phyloP scores from a whole-genome alignment of 2,797 vertebrate genomes.

The Muscicapa comitata region DNA sequence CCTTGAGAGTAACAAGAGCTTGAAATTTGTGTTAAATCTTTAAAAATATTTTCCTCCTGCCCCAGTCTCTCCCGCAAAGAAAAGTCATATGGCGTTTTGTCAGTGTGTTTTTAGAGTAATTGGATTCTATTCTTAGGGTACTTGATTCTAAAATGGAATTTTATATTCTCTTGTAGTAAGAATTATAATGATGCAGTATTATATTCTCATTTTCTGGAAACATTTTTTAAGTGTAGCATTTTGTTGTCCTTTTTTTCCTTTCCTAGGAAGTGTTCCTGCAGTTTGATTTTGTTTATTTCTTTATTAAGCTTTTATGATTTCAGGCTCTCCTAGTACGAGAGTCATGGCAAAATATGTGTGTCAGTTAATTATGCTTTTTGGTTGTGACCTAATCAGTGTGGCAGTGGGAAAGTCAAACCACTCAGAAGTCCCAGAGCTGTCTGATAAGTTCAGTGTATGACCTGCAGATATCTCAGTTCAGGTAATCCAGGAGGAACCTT shows the following conservation, averaged over 20 bases:
- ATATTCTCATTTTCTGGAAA: background rate
- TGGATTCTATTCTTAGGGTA: background rate
- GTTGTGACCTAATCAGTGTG: background rate
- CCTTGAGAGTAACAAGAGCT: background rate
- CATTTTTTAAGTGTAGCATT: background rate
- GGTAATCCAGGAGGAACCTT: constrained; percentile 88
- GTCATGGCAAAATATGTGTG: background rate
- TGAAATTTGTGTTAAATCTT: background rate
- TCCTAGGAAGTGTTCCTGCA: background rate
- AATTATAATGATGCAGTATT: background rate
- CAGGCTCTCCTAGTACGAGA: background rate
- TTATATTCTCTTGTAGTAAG: background rate
- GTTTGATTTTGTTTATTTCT: background rate
- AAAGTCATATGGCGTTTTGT: background rate
- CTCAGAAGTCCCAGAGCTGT: background rate
- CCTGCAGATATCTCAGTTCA: constrained; percentile 90
- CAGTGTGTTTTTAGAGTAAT: background rate
- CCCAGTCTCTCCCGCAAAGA: background rate
- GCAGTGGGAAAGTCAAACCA: background rate
- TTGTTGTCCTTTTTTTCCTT: background rate
- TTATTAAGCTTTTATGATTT: background rate
- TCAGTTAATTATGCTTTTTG: background rate
- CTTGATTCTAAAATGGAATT: background rate
- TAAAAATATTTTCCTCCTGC: background rate
- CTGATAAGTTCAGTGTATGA: constrained; percentile 34